phyloP scores from a whole-genome alignment of 2,888 invertebrate species.

The Amblyjoppa fuscipennis region DNA sequence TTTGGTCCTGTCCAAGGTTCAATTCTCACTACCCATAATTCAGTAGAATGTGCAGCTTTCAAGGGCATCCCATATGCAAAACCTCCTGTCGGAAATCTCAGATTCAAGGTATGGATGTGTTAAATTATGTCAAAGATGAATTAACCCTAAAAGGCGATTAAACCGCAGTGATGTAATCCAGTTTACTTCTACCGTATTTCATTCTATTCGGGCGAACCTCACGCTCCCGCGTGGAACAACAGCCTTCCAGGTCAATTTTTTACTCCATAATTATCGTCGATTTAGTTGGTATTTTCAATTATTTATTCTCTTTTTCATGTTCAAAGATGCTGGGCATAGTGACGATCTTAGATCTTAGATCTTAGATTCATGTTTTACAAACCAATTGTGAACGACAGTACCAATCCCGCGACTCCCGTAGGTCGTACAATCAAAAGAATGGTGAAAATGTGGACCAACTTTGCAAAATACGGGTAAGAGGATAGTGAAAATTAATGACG shows the following conservation, averaged over 20 bases:
- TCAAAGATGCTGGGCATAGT: conserved; percentile 54
- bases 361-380: conserved; percentile 45
- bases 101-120: conserved; percentile 73
- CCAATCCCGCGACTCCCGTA: conserved; percentile 26
- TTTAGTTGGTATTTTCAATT: conserved; percentile 3
- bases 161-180: conserved; percentile 5
- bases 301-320: conserved; percentile 49
- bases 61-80: conserved; percentile 75
- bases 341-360: conserved; percentile 36
- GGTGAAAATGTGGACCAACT: conserved; percentile 61
- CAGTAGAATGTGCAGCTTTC: conserved; percentile 69
- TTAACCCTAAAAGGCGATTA: neutral
- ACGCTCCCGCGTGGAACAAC: neutral
- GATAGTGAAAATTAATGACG: neutral
- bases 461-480: conserved; percentile 63
- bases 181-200: conserved; percentile 73
- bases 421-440: conserved; percentile 43
- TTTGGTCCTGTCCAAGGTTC: conserved; percentile 73
- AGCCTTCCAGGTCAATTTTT: conserved; percentile 25
- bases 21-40: conserved; percentile 67
- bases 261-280: neutral
- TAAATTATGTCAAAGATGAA: neutral
- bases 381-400: conserved; percentile 9
- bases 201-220: conserved; percentile 45
- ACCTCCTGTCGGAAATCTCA: conserved; percentile 70